Base-by-base conservation (phyloP, 2,113 vertebrate species). In the Thamnophis sirtalis region DNA sequence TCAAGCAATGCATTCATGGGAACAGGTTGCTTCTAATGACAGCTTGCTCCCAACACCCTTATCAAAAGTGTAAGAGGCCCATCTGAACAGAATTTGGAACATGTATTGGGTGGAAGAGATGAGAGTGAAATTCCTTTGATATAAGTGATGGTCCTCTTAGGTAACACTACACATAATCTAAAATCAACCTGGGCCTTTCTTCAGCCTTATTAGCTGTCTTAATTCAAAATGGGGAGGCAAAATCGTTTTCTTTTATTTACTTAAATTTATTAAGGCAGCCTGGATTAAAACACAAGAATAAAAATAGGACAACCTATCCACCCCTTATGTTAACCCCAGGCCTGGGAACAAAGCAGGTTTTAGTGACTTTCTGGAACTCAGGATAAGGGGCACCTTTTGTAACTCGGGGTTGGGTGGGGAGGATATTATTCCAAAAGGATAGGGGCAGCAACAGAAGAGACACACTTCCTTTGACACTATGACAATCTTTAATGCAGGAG, bases 371-470 rank as follows among this genome's bases (percentile, higher is more conserved):
- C n/a, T 38, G 68, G 6, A 19, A 80, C n/a, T n/a, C 68, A 80
- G 68, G n/a, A 80, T 17, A 80, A n/a, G 17, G 2, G 68, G 5
- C 2, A 38, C 15, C 68, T 2, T 80, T 38, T 38, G n/a, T 80
- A 38, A 6, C 15, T 38, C 2, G 0, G 28, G 0, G 11, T 2
- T 1, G 22, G 55, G 5, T n/a, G n/a, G 55, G 8, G 56, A 3
- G 28, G 28, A 7, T 38, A 8, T 33, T 73, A 38, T 73, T 19
- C n/a, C 68, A 19, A 19, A 19, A 19, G n/a, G n/a, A 19, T 33
- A 19, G 63, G n/a, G 15, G 5, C 13, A 73, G 68, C 68, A 73
- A 19, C 68, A 7, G n/a, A 8, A n/a, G 19, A 73, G 13, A 19
- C n/a, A 80, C 5, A 80, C n/a, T 80, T 80, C n/a, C 6, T 80